Evolutionary conservation across 2,113 vertebrate genomes (phyloP).

Genomic region (Phasianus colchicus): DNA sequence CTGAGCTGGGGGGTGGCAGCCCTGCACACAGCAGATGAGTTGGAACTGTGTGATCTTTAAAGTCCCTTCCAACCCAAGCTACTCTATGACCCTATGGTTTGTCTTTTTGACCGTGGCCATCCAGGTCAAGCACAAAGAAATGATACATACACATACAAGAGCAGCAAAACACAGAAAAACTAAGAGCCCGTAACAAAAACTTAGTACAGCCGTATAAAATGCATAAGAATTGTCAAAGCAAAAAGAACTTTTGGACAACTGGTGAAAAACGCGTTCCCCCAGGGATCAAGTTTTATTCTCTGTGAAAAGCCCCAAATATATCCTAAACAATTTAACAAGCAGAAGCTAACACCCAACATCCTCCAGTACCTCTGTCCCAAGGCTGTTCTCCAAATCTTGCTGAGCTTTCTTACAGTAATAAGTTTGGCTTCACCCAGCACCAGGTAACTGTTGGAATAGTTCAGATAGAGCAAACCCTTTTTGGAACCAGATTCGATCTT

Average conservation of each 20-base stretch:
- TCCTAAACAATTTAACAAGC: background rate
- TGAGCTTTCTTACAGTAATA: background rate
- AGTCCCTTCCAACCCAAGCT: too few species aligned
- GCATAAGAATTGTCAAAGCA: background rate
- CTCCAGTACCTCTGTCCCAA: background rate
- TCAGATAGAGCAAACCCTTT: background rate
- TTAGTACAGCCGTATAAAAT: background rate
- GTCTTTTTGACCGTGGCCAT: background rate
- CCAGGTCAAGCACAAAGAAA: background rate
- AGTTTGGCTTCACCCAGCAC: background rate
- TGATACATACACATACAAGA: background rate
- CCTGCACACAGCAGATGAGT: too few species aligned
- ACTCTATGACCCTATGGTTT: too few species aligned
- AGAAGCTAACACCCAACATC: background rate
- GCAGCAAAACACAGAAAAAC: background rate
- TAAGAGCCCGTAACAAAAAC: background rate
- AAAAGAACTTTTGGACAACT: background rate
- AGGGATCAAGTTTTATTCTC: background rate
- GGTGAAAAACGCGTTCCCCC: conserved; percentile 7
- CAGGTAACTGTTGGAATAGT: background rate
- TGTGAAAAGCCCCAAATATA: background rate
- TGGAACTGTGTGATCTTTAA: too few species aligned
- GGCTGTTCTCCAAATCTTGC: background rate
- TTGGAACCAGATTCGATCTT: background rate
- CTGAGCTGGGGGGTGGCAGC: too few species aligned